Conservation (phyloP, 2,888 invertebrate genomes). For the Allolobophora icterica region DNA sequence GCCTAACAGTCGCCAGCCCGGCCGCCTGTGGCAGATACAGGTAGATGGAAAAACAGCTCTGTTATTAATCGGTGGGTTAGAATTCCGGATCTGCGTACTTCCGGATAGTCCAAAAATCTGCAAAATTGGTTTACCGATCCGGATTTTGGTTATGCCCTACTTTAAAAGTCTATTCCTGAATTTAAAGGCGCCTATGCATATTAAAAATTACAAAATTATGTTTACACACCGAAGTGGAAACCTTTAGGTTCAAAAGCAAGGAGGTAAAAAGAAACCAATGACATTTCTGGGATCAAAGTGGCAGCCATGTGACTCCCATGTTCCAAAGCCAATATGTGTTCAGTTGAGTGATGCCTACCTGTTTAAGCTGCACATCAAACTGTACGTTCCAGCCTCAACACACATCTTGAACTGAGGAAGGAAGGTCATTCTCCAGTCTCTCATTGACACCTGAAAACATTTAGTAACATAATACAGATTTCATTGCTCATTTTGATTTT, state of each 20-base stretch:
- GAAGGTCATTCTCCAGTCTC: constrained; percentile 59
- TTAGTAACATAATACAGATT: neutral
- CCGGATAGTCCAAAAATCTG: too few relatives aligned
- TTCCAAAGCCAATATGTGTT: neutral
- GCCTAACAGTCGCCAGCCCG: too few relatives aligned
- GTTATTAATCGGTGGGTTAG: too few relatives aligned
- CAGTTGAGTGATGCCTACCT: constrained; percentile 52
- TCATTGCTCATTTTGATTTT: neutral
- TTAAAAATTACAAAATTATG: neutral
- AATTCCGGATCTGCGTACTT: too few relatives aligned
- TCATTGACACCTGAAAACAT: constrained; percentile 54
- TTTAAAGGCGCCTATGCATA: too few relatives aligned
- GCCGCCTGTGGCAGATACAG: too few relatives aligned
- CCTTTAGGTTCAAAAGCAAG: neutral
- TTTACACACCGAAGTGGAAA: neutral
- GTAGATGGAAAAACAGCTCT: too few relatives aligned
- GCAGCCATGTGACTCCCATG: neutral
- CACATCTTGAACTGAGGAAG: constrained; percentile 59
- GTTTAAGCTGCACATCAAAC: constrained; percentile 64
- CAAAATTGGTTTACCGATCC: too few relatives aligned
- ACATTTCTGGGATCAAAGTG: neutral
- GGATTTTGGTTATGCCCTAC: too few relatives aligned
- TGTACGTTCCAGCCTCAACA: constrained; percentile 59
- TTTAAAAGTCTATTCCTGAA: too few relatives aligned
- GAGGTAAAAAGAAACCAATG: neutral